phyloP scores from a whole-genome alignment of 2,797 vertebrate species.

The Microcaecilia unicolor region DNA sequence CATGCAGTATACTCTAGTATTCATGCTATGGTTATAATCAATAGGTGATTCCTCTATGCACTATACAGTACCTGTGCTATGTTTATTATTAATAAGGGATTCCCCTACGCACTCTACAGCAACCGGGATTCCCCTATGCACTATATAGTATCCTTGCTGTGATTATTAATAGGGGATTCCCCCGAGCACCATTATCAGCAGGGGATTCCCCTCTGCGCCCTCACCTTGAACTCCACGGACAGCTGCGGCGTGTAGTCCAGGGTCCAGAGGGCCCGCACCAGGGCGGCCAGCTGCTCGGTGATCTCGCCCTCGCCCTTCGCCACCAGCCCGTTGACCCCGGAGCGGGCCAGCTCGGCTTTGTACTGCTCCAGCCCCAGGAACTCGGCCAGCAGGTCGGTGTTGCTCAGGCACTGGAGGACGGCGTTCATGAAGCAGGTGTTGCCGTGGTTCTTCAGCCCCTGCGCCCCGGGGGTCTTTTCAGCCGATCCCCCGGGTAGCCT shows the following conservation, averaged over 20 bases:
- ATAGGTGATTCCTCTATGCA: too few species aligned
- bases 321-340: constrained; percentile 25
- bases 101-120: too few species aligned
- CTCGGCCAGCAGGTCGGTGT: constrained; percentile 88
- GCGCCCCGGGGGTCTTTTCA: constrained; percentile 68
- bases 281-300: constrained; percentile 74
- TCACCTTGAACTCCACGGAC: constrained; percentile 87
- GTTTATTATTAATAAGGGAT: too few species aligned
- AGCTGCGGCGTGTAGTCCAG: constrained; percentile 82
- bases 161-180: too few species aligned
- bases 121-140: too few species aligned
- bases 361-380: constrained; percentile 73
- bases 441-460: constrained; percentile 88
- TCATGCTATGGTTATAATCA: too few species aligned
- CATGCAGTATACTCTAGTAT: too few species aligned
- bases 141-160: too few species aligned
- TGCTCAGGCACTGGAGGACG: constrained; percentile 89
- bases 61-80: too few species aligned
- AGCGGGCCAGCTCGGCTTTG: constrained; percentile 35
- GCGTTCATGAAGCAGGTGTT: constrained; percentile 98
- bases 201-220: too few species aligned
- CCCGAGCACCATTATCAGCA: too few species aligned
- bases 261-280: constrained; percentile 83
- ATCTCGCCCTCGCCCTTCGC: constrained; percentile 59
- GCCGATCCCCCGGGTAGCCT: constrained; percentile 45